These are phyloP conservation scores for Nephrotoma flavescens DNA, from an alignment of 2,888 invertebrate species.

Conservation along the genomic window DNA sequence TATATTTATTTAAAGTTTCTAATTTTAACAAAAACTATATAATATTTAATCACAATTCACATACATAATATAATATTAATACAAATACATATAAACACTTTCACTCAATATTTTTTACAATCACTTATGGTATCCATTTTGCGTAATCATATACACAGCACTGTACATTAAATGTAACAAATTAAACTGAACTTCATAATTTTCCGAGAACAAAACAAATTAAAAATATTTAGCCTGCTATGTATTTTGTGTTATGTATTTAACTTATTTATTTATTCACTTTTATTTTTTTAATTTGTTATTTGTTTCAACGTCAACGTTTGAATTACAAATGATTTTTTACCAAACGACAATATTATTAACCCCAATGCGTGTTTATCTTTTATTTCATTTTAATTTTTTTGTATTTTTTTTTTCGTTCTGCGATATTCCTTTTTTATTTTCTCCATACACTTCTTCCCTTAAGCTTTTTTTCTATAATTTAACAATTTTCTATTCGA, in stretches of 20 bases:
- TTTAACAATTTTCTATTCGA: constrained; percentile 3
- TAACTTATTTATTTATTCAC: not conserved
- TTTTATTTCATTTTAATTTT: not conserved
- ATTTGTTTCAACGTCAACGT: constrained; percentile 9
- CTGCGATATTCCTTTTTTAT: not conserved
- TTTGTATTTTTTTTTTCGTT: not conserved
- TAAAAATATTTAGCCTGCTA: not conserved
- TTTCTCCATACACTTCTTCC: not conserved
- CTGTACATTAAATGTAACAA: not conserved
- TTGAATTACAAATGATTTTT: constrained; percentile 13
- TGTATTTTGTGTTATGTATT: not conserved
- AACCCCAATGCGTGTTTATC: constrained; percentile 10
- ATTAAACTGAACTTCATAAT: not conserved
- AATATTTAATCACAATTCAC: not conserved
- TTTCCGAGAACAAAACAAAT: not conserved
- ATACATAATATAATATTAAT: not conserved
- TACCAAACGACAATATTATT: constrained; percentile 14
- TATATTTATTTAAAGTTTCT: not conserved
- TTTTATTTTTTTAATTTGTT: not conserved
- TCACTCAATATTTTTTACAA: not conserved
- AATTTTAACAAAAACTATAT: not conserved
- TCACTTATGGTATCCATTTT: not conserved
- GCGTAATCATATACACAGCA: not conserved
- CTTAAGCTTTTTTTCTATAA: not conserved
- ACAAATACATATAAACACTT: not conserved